Conservation (phyloP, 2,888 invertebrate genomes). For the Heliconius charithonia region DNA sequence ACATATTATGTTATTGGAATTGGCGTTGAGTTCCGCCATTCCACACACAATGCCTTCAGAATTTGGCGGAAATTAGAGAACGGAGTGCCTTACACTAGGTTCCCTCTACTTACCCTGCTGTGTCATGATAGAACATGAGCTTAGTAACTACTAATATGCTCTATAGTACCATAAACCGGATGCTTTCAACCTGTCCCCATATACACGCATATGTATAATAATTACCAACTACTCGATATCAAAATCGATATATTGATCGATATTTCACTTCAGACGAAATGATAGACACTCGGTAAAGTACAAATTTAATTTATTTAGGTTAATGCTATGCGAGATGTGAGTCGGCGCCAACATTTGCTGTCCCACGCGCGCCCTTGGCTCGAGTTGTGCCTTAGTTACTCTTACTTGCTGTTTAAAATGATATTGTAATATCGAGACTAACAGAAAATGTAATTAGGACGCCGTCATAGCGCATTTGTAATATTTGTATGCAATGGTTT, state of each 20-base stretch:
- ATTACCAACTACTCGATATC: not conserved
- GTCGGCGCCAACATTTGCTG: constrained; percentile 66
- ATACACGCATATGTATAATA: not conserved
- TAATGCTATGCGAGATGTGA: constrained; percentile 37
- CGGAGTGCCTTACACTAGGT: no score
- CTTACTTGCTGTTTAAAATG: constrained; percentile 24
- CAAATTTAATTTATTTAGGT: constrained; percentile 20
- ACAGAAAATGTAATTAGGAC: not conserved
- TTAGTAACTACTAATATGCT: not conserved
- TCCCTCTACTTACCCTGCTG: no score
- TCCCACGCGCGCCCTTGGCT: constrained; percentile 65
- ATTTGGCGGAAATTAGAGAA: no score
- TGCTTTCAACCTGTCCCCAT: not conserved
- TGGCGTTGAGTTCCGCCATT: no score
- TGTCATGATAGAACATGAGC: no score
- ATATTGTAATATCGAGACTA: not conserved
- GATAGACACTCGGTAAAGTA: constrained; percentile 20
- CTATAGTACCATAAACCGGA: not conserved
- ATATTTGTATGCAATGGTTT: not conserved
- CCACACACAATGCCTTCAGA: no score
- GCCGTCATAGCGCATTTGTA: not conserved
- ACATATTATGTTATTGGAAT: no score
- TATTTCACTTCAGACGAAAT: constrained; percentile 8
- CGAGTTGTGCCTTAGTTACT: constrained; percentile 28
- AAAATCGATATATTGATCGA: constrained; percentile 10